These are phyloP conservation scores for Serripes groenlandicus DNA, from an alignment of 2,888 invertebrate species.

Conservation along the genomic window DNA sequence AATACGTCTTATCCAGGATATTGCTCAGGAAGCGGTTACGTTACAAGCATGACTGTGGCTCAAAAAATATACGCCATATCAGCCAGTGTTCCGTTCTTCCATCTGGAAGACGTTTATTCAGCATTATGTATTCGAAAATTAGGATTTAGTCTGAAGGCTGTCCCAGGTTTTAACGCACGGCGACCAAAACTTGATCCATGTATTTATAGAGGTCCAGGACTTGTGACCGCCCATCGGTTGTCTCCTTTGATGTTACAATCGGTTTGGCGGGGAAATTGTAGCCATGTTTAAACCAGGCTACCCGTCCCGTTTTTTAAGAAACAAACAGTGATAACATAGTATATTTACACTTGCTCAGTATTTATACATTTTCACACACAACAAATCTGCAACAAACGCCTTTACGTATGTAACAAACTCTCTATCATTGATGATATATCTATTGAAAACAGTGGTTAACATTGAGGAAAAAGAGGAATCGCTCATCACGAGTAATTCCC, in stretches of 20 bases:
- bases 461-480: too few species aligned
- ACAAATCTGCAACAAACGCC: too few species aligned
- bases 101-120: conserved; percentile 80
- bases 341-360: too few species aligned
- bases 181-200: conserved; percentile 61
- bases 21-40: conserved; percentile 79
- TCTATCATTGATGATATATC: too few species aligned
- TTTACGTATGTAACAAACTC: too few species aligned
- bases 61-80: conserved; percentile 70
- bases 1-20: conserved; percentile 73
- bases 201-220: conserved; percentile 41
- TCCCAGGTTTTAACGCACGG: conserved; percentile 70
- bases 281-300: background rate
- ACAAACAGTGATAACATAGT: too few species aligned
- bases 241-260: conserved; percentile 31
- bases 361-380: too few species aligned
- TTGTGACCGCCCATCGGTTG: conserved; percentile 71
- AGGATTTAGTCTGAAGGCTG: conserved; percentile 48
- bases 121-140: conserved; percentile 72
- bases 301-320: too few species aligned
- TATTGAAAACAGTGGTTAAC: too few species aligned
- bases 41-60: conserved; percentile 72
- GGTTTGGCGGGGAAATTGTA: conserved; percentile 34
- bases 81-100: conserved; percentile 76
- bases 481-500: too few species aligned